Conservation (phyloP, 2,888 invertebrate species). For the Cyclophora albipunctata region DNA sequence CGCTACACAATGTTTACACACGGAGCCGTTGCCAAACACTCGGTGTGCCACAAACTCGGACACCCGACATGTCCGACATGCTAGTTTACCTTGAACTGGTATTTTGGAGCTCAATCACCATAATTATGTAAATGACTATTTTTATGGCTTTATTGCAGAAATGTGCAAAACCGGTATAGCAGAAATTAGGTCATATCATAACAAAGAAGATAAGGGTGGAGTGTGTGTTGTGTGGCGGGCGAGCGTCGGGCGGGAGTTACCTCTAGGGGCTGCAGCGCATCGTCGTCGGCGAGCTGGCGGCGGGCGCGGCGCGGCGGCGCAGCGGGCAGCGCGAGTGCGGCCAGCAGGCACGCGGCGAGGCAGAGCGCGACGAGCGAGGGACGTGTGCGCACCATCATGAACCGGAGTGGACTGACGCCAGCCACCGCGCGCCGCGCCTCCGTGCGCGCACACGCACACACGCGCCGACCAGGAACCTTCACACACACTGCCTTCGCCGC, state of each 20-base stretch:
- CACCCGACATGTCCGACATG: too few species aligned
- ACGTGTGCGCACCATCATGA: constrained; percentile 39
- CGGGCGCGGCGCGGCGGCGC: constrained; percentile 16
- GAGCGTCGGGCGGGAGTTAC: constrained; percentile 27
- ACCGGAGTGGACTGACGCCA: constrained; percentile 27
- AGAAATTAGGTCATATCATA: too few species aligned
- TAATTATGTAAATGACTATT: neutral
- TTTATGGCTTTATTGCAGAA: too few species aligned
- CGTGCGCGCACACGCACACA: constrained; percentile 1
- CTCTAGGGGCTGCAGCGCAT: constrained; percentile 59
- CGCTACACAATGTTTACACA: too few species aligned
- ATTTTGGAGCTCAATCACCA: neutral
- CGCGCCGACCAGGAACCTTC: neutral
- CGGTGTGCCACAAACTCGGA: too few species aligned
- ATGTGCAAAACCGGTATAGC: too few species aligned
- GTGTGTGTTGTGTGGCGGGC: neutral
- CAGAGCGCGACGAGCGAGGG: constrained; percentile 30
- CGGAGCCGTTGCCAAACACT: too few species aligned
- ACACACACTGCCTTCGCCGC: neutral
- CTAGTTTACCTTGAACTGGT: too few species aligned
- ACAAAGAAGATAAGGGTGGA: neutral
- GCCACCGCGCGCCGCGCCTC: constrained; percentile 8
- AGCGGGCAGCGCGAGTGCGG: constrained; percentile 18
- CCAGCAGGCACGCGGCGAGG: constrained; percentile 29
- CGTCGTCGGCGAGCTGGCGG: constrained; percentile 58